Conservation (phyloP, 1,140 invertebrate genomes). For the Phthorimaea operculella region DNA sequence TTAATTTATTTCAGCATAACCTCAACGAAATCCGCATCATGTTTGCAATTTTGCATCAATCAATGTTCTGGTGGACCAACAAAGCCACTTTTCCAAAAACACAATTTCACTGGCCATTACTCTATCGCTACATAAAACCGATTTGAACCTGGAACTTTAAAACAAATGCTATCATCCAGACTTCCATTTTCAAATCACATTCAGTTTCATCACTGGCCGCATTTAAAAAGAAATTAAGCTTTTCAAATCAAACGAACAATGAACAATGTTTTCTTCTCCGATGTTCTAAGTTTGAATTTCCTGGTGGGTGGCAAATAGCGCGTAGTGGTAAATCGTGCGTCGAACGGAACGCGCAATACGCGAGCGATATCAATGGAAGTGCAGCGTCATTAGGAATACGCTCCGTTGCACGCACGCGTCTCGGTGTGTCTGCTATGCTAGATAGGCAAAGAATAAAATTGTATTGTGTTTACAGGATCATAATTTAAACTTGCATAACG, state of each 20-base stretch:
- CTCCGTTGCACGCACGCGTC: constrained; percentile 39
- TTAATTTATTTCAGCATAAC: no score
- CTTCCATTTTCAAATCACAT: no score
- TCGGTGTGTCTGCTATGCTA: constrained; percentile 1
- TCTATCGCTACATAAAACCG: not conserved
- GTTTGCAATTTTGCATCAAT: no score
- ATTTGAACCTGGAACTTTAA: constrained; percentile 19
- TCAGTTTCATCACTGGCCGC: no score
- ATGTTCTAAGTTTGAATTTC: constrained; percentile 9
- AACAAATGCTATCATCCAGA: constrained; percentile 49
- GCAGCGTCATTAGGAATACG: constrained; percentile 45
- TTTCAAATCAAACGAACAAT: no score
- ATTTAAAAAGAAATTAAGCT: no score
- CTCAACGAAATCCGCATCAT: no score
- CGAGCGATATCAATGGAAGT: constrained; percentile 47
- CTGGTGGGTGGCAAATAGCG: constrained; percentile 57
- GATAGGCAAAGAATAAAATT: constrained; percentile 12
- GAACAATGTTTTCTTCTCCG: no score
- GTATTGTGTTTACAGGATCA: no score
- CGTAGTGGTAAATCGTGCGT: constrained; percentile 60
- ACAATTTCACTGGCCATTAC: not conserved
- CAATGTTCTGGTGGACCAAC: not conserved
- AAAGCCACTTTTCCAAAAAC: not conserved
- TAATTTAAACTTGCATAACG: no score
- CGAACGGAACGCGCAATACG: constrained; percentile 43